Conservation (phyloP, 2,888 invertebrate genomes). For the Allophyes oxyacanthae region DNA sequence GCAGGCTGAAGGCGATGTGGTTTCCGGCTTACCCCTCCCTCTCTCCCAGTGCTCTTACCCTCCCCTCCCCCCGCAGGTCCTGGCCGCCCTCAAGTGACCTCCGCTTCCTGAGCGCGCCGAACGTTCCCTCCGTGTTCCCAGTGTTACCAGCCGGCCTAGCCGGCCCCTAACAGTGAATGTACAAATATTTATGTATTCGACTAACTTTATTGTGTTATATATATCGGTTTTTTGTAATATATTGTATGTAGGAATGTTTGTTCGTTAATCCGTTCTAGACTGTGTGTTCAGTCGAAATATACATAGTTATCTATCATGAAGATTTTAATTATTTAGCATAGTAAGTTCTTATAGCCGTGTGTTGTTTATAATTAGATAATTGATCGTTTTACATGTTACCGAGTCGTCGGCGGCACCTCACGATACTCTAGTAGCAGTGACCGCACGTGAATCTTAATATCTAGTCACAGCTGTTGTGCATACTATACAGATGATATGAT, state of each 20-base stretch:
- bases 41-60: too few relatives aligned
- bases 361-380: slow-evolving; percentile 61
- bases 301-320: slow-evolving; percentile 52
- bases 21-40: too few relatives aligned
- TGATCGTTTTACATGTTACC: slow-evolving; percentile 58
- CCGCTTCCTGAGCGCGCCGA: slow-evolving; percentile 4
- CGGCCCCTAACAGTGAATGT: slow-evolving; percentile 59
- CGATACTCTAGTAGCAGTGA: slow-evolving; percentile 55
- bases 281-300: slow-evolving; percentile 46
- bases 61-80: slow-evolving; percentile 57
- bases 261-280: slow-evolving; percentile 47
- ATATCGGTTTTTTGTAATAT: slow-evolving; percentile 56
- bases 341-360: slow-evolving; percentile 62
- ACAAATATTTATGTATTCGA: slow-evolving; percentile 64
- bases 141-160: slow-evolving; percentile 25
- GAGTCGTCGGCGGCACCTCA: slow-evolving; percentile 58
- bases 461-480: slow-evolving; percentile 84
- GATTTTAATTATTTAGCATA: slow-evolving; percentile 62
- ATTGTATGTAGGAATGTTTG: slow-evolving; percentile 60
- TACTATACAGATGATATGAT: slow-evolving; percentile 54
- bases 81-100: slow-evolving; percentile 12
- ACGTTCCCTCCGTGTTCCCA: slow-evolving; percentile 12
- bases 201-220: slow-evolving; percentile 62
- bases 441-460: slow-evolving; percentile 74
- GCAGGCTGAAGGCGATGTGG: too few relatives aligned